Evolutionary conservation across 2,113 vertebrate genomes (phyloP).

Genomic region (Phoxinus phoxinus): DNA sequence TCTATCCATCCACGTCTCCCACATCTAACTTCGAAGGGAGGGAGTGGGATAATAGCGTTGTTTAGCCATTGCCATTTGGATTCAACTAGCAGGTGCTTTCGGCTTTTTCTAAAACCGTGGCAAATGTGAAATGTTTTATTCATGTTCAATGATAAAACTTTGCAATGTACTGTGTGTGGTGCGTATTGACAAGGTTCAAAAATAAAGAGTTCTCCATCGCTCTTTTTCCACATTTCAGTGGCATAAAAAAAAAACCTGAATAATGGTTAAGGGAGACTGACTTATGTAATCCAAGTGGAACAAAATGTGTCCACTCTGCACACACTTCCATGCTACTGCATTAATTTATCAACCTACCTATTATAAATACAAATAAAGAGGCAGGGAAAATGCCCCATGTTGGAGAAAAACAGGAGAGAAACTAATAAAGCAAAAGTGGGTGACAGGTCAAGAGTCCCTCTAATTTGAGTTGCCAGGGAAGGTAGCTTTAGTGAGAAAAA

Average conservation of each 20-base stretch:
- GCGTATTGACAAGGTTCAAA: neutral
- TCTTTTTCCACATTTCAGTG: neutral
- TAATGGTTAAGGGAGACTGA: neutral
- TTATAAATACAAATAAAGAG: constrained; percentile 7
- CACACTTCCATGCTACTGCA: neutral
- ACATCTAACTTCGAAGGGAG: constrained; percentile 60
- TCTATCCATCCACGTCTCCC: constrained; percentile 68
- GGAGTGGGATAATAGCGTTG: constrained; percentile 70
- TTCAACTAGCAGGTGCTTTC: constrained; percentile 68
- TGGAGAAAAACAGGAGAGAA: neutral
- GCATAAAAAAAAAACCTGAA: neutral
- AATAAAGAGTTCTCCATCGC: neutral
- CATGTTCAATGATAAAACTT: constrained; percentile 31
- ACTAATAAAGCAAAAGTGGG: constrained; percentile 4
- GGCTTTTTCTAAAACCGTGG: constrained; percentile 32
- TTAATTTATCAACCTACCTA: neutral
- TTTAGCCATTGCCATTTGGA: constrained; percentile 70
- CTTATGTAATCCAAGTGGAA: neutral
- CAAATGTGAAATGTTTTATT: constrained; percentile 49
- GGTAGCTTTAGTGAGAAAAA: neutral
- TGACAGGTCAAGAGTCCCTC: neutral
- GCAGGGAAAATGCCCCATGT: neutral
- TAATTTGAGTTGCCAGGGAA: neutral
- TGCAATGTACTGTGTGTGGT: constrained; percentile 5
- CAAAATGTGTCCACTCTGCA: constrained; percentile 11